These are phyloP conservation scores for Argyresthia albistria DNA, from an alignment of 2,888 invertebrate genomes.

Conservation along the genomic window DNA sequence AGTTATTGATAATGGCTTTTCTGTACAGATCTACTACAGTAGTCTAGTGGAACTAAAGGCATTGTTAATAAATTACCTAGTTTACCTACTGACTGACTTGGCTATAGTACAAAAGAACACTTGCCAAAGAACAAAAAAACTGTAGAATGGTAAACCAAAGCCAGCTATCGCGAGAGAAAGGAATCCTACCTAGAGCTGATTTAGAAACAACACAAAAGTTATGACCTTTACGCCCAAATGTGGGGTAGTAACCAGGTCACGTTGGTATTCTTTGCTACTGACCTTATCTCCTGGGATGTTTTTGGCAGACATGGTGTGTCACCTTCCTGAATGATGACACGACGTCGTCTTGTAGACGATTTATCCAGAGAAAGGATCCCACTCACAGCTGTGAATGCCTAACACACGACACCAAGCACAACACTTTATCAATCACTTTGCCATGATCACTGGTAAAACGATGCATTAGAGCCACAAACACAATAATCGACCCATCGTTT, in stretches of 20 bases:
- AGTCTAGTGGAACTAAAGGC: no score
- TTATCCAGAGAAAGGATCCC: conserved; percentile 68
- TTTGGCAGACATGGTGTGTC: conserved; percentile 80
- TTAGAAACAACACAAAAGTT: conserved; percentile 35
- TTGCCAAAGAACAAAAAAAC: background rate
- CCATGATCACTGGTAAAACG: conserved; percentile 65
- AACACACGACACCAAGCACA: conserved; percentile 70
- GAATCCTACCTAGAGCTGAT: conserved; percentile 17
- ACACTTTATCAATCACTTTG: conserved; percentile 66
- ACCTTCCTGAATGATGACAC: conserved; percentile 50
- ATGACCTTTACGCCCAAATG: conserved; percentile 37
- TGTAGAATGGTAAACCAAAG: background rate
- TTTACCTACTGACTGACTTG: no score
- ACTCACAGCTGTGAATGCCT: conserved; percentile 61
- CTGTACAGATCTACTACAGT: no score
- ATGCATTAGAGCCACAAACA: conserved; percentile 67
- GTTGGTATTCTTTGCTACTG: conserved; percentile 50
- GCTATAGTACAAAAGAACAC: background rate
- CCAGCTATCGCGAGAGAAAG: conserved; percentile 38
- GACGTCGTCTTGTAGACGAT: conserved; percentile 66
- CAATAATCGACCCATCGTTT: conserved; percentile 65
- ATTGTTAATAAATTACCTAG: no score
- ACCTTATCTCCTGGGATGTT: conserved; percentile 90
- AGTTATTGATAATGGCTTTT: no score
- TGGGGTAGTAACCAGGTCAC: conserved; percentile 31